These are phyloP conservation scores for Metellina segmentata DNA, from an alignment of 2,888 invertebrate species.

Conservation along the genomic window DNA sequence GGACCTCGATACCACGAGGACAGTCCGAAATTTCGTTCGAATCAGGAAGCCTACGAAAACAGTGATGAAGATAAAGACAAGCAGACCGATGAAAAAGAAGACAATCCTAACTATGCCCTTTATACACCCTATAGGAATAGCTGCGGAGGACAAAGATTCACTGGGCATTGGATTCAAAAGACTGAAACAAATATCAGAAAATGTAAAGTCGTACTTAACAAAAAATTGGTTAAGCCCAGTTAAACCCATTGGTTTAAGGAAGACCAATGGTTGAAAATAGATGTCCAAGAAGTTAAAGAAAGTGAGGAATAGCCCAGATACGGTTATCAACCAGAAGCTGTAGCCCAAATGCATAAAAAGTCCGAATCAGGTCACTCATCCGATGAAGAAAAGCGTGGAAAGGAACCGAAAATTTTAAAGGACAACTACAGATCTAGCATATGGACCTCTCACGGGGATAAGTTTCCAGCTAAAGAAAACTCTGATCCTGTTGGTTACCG, in stretches of 20 bases:
- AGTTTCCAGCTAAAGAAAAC: neutral
- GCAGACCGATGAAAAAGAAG: neutral
- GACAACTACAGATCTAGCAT: neutral
- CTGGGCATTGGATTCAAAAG: neutral
- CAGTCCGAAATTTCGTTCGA: neutral
- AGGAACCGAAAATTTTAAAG: neutral
- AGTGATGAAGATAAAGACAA: neutral
- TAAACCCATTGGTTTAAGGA: neutral
- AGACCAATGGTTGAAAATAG: neutral
- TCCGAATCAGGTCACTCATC: neutral
- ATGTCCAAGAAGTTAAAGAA: neutral
- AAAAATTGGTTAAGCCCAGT: neutral
- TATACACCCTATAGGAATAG: conserved; percentile 4
- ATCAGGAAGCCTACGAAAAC: neutral
- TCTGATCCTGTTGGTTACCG: neutral
- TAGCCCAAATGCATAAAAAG: neutral
- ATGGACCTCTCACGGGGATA: neutral
- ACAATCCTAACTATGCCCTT: conserved; percentile 16
- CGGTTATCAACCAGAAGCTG: conserved; percentile 8
- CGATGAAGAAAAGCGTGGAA: neutral
- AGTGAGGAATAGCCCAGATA: conserved; percentile 15
- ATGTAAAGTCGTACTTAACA: neutral
- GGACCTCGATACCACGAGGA: neutral
- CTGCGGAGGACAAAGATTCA: neutral
- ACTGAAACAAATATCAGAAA: neutral